These are phyloP conservation scores for Diprion similis DNA, from an alignment of 1,140 invertebrate species.

Conservation along the genomic window DNA sequence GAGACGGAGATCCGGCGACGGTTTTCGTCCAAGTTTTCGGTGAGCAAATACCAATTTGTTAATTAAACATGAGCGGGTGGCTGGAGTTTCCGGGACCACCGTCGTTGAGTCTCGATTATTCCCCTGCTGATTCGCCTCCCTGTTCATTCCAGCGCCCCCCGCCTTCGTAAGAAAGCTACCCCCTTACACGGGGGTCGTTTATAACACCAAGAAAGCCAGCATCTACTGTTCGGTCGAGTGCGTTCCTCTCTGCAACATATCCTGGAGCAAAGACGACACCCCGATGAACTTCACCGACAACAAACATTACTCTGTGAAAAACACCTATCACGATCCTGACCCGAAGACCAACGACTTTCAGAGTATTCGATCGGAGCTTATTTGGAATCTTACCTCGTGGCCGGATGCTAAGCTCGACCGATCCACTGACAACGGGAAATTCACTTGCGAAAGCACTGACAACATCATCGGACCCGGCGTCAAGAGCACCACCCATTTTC, in stretches of 20 bases:
- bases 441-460: constrained; percentile 80
- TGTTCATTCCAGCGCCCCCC: constrained; percentile 74
- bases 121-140: constrained; percentile 25
- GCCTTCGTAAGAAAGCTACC: constrained; percentile 83
- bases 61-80: neutral
- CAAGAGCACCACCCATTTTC: constrained; percentile 80
- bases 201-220: constrained; percentile 76
- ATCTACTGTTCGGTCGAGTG: constrained; percentile 89
- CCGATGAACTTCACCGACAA: constrained; percentile 69
- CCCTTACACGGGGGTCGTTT: constrained; percentile 81
- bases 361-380: constrained; percentile 82
- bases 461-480: constrained; percentile 80
- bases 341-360: constrained; percentile 83
- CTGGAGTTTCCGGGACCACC: neutral
- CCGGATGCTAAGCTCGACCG: constrained; percentile 78
- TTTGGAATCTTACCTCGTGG: constrained; percentile 85
- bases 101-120: neutral
- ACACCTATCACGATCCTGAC: constrained; percentile 68
- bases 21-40: constrained; percentile 80
- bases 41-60: constrained; percentile 53
- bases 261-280: constrained; percentile 80
- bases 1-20: constrained; percentile 75
- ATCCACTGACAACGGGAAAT: constrained; percentile 79
- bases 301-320: constrained; percentile 72
- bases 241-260: constrained; percentile 81